phyloP scores from a whole-genome alignment of 64 coral and sea anemone genomes.

The Trachythela sp. region DNA sequence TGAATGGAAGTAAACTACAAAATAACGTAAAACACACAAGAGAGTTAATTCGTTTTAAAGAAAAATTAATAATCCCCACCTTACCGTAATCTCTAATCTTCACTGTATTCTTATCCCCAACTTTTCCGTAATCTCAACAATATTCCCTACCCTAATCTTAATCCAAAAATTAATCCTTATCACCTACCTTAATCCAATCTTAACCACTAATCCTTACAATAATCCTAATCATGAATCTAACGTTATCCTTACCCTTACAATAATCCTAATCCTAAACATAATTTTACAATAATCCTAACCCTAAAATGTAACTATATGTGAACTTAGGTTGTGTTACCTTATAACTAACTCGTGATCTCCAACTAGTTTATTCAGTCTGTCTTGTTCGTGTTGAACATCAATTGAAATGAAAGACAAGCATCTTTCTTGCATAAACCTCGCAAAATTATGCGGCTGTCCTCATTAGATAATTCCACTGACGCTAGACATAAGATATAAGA shows the following conservation, averaged over 20 bases:
- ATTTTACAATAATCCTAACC: too few relatives aligned
- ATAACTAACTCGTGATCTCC: slow-evolving; percentile 82
- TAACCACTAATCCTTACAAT: too few relatives aligned
- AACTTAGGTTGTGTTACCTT: slow-evolving; percentile 47
- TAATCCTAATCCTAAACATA: too few relatives aligned
- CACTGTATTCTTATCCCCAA: neutral
- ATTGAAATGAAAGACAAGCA: slow-evolving; percentile 54
- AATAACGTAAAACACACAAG: neutral
- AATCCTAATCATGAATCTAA: too few relatives aligned
- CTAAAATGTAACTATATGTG: too few relatives aligned
- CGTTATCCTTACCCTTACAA: too few relatives aligned
- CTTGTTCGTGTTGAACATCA: slow-evolving; percentile 45
- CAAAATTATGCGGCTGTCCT: slow-evolving; percentile 58
- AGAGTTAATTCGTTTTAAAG: neutral
- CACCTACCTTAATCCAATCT: too few relatives aligned
- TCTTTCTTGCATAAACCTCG: slow-evolving; percentile 60
- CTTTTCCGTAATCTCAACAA: neutral
- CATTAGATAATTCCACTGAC: slow-evolving; percentile 45
- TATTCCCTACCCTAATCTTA: neutral
- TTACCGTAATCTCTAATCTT: neutral
- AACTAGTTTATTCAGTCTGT: slow-evolving; percentile 74
- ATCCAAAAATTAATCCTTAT: too few relatives aligned
- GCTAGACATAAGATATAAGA: too few relatives aligned
- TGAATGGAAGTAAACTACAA: slow-evolving; percentile 68
- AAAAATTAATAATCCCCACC: neutral